A percentile compares a stretch with the other conserved stretches of the same genome.
Evolutionary conservation across 2,888 invertebrate species (phyloP).

Genomic region (Strigamia maritima): DNA sequence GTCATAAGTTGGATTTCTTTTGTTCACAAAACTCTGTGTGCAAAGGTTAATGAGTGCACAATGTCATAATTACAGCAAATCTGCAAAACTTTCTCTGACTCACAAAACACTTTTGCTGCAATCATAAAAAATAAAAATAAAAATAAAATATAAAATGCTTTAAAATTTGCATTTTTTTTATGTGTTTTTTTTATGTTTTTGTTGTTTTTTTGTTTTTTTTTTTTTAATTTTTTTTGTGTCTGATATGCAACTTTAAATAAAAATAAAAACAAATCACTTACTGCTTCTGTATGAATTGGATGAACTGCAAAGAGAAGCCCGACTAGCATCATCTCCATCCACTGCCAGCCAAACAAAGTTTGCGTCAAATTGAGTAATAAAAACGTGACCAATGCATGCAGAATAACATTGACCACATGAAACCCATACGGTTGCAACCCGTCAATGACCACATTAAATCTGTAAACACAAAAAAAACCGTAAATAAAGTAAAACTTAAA

Average conservation of each 20-base stretch:
- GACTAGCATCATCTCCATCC: neutral
- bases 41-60: neutral
- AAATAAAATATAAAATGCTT: no score
- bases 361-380: neutral
- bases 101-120: no score
- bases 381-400: neutral
- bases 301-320: neutral
- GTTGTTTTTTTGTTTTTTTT: no score
- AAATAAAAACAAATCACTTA: neutral
- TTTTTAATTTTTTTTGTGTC: no score
- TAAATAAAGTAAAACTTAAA: neutral
- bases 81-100: neutral
- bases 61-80: neutral
- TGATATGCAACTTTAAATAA: no score
- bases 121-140: no score
- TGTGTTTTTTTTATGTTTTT: no score
- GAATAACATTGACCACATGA: constrained; percentile 10
- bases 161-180: no score
- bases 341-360: neutral
- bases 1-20: neutral
- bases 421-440: neutral
- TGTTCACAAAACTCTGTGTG: neutral
- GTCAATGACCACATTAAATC: neutral
- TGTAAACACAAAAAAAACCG: neutral
- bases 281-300: neutral